Conservation (phyloP, 2,113 vertebrate genomes). For the Montifringilla adamsi region DNA sequence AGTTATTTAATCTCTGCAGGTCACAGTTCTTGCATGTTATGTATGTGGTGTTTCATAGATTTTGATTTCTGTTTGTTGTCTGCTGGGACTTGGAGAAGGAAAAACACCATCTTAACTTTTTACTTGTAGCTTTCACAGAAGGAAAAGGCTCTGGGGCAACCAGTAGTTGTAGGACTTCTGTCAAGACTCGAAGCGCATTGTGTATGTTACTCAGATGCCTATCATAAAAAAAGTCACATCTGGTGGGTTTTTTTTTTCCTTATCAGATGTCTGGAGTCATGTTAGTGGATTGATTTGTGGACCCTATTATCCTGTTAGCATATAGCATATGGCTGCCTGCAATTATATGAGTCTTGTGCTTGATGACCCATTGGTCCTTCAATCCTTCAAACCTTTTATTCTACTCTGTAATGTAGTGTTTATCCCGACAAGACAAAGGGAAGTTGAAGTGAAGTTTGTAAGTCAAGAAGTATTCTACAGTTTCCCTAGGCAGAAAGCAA, state of each 20-base stretch:
- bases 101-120: background rate
- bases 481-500: background rate
- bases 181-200: fast-evolving
- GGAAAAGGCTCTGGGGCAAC: background rate
- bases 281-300: background rate
- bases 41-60: background rate
- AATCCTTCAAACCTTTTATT: background rate
- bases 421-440: background rate
- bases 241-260: background rate
- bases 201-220: background rate
- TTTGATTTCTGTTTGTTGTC: background rate
- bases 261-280: background rate
- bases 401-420: too few species aligned
- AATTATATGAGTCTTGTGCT: background rate
- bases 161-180: background rate
- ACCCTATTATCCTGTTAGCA: background rate
- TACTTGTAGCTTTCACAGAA: background rate
- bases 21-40: background rate
- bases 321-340: background rate
- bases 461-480: background rate
- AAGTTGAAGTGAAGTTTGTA: background rate
- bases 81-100: background rate
- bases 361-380: background rate
- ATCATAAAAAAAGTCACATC: background rate
- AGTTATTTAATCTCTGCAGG: background rate